phyloP scores from a whole-genome alignment of 2,888 invertebrate genomes.

The Calliopum simillimum region DNA sequence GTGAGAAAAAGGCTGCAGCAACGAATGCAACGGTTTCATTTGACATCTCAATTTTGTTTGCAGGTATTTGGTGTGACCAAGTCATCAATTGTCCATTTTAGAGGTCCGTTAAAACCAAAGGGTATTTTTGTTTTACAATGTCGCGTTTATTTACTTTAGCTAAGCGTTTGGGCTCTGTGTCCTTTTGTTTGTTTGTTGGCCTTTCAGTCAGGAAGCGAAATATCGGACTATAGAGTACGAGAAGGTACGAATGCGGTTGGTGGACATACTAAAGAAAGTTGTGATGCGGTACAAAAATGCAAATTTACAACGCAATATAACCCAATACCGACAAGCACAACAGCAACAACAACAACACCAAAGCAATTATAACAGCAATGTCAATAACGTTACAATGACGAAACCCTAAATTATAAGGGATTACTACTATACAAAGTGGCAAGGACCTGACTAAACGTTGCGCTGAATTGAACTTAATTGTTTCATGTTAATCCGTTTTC shows the following conservation, averaged over 20 bases:
- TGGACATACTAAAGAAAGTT: constrained; percentile 6
- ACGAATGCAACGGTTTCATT: too few species aligned
- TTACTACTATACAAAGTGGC: constrained; percentile 29
- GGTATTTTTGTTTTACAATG: constrained; percentile 60
- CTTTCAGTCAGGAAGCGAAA: neutral
- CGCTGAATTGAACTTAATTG: neutral
- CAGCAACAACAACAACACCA: constrained; percentile 18
- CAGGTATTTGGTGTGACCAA: too few species aligned
- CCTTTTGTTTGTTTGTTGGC: constrained; percentile 27
- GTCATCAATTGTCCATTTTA: too few species aligned
- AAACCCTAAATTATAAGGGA: constrained; percentile 32
- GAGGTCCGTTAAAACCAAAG: constrained; percentile 44
- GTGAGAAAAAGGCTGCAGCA: too few species aligned
- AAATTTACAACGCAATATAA: constrained; percentile 62
- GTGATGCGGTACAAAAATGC: constrained; percentile 50
- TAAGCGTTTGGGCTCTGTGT: constrained; percentile 35
- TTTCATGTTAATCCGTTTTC: constrained; percentile 58
- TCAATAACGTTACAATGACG: constrained; percentile 28
- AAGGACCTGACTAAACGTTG: neutral
- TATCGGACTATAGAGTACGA: neutral
- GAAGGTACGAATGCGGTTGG: constrained; percentile 14
- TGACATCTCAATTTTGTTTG: too few species aligned
- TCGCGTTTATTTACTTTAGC: constrained; percentile 51
- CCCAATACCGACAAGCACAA: constrained; percentile 53
- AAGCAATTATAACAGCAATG: constrained; percentile 33